Conservation (phyloP, 1,140 invertebrate species). For the Homarus americanus region DNA sequence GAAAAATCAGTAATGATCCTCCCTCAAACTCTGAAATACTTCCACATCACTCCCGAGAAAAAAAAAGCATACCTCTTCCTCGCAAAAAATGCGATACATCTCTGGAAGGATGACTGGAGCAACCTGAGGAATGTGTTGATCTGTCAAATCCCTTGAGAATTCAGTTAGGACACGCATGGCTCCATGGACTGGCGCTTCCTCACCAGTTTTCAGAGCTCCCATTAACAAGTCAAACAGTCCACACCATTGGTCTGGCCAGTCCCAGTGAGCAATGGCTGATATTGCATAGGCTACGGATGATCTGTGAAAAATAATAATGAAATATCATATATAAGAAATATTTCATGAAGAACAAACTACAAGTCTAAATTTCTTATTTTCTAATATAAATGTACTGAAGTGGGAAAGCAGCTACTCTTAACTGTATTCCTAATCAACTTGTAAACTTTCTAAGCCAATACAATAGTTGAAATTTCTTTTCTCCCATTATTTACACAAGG, state of each 20-base stretch:
- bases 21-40: too few species aligned
- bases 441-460: too few species aligned
- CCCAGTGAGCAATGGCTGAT: slow-evolving; percentile 87
- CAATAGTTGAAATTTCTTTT: too few species aligned
- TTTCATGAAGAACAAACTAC: too few species aligned
- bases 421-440: too few species aligned
- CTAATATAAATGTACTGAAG: too few species aligned
- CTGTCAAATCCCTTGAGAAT: slow-evolving; percentile 85
- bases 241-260: slow-evolving; percentile 89
- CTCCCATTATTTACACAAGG: too few species aligned
- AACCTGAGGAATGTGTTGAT: slow-evolving; percentile 85
- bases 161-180: slow-evolving; percentile 88
- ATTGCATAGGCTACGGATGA: slow-evolving; percentile 87
- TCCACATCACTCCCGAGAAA: too few species aligned
- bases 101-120: slow-evolving; percentile 87
- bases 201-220: slow-evolving; percentile 80
- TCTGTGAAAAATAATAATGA: slow-evolving; percentile 47
- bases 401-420: too few species aligned
- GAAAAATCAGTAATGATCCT: too few species aligned
- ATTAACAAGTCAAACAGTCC: slow-evolving; percentile 86
- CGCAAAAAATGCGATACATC: slow-evolving; percentile 86
- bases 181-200: slow-evolving; percentile 84
- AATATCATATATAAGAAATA: too few species aligned
- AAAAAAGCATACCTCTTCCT: slow-evolving; percentile 82
- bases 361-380: too few species aligned